Evolutionary conservation across 1,140 invertebrate species (phyloP).

Genomic region (Carcinoscorpius rotundicauda): DNA sequence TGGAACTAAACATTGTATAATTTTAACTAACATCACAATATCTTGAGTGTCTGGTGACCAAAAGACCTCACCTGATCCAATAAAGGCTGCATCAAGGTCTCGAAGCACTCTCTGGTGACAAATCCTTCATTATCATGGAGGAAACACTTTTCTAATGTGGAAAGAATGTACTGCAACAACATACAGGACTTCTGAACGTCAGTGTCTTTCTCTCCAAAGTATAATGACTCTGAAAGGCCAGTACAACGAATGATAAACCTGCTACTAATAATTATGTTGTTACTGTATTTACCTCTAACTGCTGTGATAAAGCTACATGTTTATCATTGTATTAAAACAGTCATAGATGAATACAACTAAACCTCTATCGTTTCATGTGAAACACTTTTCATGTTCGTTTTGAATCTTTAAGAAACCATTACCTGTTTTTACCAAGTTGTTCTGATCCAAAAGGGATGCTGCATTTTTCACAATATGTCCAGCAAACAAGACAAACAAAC

Average conservation of each 20-base stretch:
- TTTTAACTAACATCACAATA: background rate
- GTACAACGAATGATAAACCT: no score
- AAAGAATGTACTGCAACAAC: constrained; percentile 52
- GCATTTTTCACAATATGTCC: constrained; percentile 69
- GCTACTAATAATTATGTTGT: no score
- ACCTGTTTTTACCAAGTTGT: constrained; percentile 27
- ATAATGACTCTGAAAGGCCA: background rate
- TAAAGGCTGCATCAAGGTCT: constrained; percentile 65
- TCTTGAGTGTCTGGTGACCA: constrained; percentile 27
- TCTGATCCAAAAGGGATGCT: constrained; percentile 45
- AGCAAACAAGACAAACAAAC: constrained; percentile 78
- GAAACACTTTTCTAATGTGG: constrained; percentile 63
- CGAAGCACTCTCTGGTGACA: constrained; percentile 69
- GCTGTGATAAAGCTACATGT: no score
- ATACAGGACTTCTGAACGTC: constrained; percentile 33
- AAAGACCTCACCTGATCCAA: constrained; percentile 51
- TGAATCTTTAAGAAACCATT: background rate
- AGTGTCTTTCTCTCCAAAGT: constrained; percentile 4
- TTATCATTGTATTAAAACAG: no score
- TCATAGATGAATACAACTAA: no score
- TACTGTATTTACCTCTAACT: no score
- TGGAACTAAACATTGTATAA: background rate
- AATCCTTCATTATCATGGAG: constrained; percentile 65
- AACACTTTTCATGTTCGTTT: no score
- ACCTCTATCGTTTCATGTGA: no score